Percentiles rank a stretch among this genome's conserved stretches.
Evolutionary conservation across 2,888 invertebrate genomes (phyloP).

Genomic region (Entomobrya proxima): DNA sequence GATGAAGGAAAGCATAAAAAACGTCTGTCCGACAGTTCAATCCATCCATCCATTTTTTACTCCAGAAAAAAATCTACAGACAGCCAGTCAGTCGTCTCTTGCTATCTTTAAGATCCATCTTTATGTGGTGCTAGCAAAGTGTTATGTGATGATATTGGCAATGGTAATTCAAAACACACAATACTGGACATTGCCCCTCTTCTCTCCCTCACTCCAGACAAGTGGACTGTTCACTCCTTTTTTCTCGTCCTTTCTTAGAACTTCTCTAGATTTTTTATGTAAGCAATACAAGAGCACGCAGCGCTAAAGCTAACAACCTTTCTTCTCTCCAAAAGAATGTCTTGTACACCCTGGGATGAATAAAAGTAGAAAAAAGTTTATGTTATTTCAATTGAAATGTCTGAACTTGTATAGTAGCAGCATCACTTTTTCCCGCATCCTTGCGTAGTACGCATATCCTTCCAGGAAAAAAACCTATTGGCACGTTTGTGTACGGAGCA

Average conservation of each 20-base stretch:
- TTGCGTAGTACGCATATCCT: constrained; percentile 14
- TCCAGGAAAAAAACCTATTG: neutral
- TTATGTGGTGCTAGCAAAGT: neutral
- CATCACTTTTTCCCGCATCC: neutral
- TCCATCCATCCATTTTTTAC: constrained; percentile 33
- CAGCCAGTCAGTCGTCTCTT: constrained; percentile 29
- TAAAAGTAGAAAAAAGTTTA: constrained; percentile 7
- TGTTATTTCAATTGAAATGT: constrained; percentile 26
- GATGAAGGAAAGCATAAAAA: constrained; percentile 17
- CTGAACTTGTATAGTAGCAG: neutral
- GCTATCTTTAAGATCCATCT: constrained; percentile 29
- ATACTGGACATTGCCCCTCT: constrained; percentile 18
- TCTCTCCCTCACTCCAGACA: constrained; percentile 2
- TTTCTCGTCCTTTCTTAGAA: neutral
- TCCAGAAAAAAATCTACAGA: neutral
- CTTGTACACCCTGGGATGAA: neutral
- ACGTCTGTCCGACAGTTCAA: constrained; percentile 36
- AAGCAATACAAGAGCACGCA: neutral
- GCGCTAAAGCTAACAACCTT: neutral
- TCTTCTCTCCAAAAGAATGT: no score
- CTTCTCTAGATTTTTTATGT: neutral
- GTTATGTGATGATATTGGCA: constrained; percentile 8
- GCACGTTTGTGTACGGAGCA: neutral
- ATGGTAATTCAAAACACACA: constrained; percentile 40
- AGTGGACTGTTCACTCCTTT: constrained; percentile 3